These are phyloP conservation scores for Zophobas morio DNA, from an alignment of 1,140 invertebrate genomes.

Conservation along the genomic window DNA sequence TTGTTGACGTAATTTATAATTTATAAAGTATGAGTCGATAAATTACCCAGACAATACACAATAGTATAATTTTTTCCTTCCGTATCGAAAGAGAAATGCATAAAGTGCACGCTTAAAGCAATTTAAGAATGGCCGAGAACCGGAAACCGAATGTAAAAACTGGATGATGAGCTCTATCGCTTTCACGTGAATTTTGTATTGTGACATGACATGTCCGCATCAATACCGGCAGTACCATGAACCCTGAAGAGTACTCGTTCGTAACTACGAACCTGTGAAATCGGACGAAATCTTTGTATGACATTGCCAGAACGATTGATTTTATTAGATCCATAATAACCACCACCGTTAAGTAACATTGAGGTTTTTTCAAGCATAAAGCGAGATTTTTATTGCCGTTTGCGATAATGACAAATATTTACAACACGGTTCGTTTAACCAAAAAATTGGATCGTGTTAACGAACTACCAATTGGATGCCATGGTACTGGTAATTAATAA, in stretches of 20 bases:
- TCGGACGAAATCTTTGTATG: conserved; percentile 10
- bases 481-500: conserved; percentile 3
- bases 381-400: conserved; percentile 3
- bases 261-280: conserved; percentile 36
- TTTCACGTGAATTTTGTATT: conserved; percentile 2
- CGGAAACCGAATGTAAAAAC: conserved; percentile 26
- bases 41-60: conserved; percentile 1
- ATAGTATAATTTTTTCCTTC: conserved; percentile 7
- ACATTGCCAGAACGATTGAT: not conserved
- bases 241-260: conserved; percentile 35
- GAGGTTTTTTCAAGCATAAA: conserved; percentile 11
- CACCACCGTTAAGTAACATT: not conserved
- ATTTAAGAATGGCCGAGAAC: conserved; percentile 22
- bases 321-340: not conserved
- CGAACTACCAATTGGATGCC: not conserved
- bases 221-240: conserved; percentile 45
- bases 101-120: not conserved
- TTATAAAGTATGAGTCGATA: not conserved
- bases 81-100: conserved; percentile 12
- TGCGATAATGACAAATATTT: not conserved
- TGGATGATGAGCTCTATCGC: conserved; percentile 13
- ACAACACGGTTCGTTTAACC: not conserved
- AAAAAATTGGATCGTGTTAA: conserved; percentile 14
- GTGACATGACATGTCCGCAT: conserved; percentile 35
- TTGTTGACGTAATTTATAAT: too few species aligned